Conservation (phyloP, 2,888 invertebrate species). For the Andricus curvator region DNA sequence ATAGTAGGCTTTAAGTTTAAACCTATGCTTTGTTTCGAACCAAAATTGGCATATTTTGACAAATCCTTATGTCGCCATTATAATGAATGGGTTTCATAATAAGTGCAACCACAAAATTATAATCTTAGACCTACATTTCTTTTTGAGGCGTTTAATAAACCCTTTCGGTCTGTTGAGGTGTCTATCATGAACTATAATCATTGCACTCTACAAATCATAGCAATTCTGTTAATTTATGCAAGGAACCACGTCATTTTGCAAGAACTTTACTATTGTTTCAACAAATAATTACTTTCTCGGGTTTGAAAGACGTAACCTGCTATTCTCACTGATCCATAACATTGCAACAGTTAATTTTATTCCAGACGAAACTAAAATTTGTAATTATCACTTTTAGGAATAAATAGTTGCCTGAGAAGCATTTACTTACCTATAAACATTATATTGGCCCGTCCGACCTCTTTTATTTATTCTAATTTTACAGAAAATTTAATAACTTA, state of each 20-base stretch:
- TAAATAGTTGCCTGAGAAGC: background rate
- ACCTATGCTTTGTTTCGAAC: background rate
- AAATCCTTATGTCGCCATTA: background rate
- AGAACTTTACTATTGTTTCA: background rate
- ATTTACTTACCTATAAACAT: background rate
- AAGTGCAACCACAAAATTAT: conserved; percentile 17
- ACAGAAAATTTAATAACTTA: too few relatives aligned
- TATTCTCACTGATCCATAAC: background rate
- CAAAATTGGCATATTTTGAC: background rate
- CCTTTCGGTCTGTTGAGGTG: background rate
- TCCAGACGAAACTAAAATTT: background rate
- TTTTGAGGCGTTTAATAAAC: conserved; percentile 9
- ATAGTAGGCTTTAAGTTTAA: background rate
- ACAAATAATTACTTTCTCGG: conserved; percentile 28
- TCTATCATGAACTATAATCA: conserved; percentile 21
- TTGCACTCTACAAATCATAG: conserved; percentile 20
- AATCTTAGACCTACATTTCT: background rate
- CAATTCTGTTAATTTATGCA: conserved; percentile 11
- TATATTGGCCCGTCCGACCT: background rate
- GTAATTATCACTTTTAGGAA: background rate
- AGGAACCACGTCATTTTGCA: conserved; percentile 9
- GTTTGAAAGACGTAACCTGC: background rate
- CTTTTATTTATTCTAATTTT: background rate
- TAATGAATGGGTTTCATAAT: conserved; percentile 17
- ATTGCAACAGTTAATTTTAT: background rate